Conservation (phyloP, 2,797 vertebrate genomes). For the Urosaurus nigricauda region DNA sequence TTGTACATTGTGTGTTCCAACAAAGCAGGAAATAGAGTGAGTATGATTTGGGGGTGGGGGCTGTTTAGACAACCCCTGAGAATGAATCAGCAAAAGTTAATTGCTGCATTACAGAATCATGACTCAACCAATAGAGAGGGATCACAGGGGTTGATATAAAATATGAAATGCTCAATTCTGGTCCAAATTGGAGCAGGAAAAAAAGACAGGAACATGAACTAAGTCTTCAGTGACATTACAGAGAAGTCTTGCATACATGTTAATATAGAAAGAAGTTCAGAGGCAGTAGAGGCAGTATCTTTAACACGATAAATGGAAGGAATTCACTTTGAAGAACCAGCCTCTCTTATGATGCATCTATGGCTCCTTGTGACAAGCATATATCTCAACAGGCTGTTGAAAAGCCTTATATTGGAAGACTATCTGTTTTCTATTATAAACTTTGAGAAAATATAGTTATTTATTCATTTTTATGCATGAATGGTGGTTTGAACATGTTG, state of each 20-base stretch:
- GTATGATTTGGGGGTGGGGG: too few relatives aligned
- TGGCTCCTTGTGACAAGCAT: not conserved
- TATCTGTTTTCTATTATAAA: not conserved
- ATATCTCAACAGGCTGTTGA: not conserved
- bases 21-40: too few relatives aligned
- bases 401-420: not conserved
- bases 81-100: too few relatives aligned
- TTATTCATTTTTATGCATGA: conserved; percentile 49
- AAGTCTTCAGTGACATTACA: not conserved
- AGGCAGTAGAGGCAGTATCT: not conserved
- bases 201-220: not conserved
- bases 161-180: too few relatives aligned
- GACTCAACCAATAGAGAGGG: too few relatives aligned
- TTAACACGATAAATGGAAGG: not conserved
- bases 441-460: conserved; percentile 33
- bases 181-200: too few relatives aligned
- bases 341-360: not conserved
- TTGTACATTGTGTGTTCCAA: too few relatives aligned
- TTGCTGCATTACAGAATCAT: too few relatives aligned
- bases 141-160: too few relatives aligned
- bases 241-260: not conserved
- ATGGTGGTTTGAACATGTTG: conserved; percentile 46
- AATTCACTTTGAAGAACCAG: too few relatives aligned
- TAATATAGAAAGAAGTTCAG: not conserved
- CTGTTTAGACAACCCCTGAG: too few relatives aligned